These are phyloP conservation scores for Ctenodactylus gundi DNA, from an alignment of 2,113 vertebrate species.

Conservation along the genomic window DNA sequence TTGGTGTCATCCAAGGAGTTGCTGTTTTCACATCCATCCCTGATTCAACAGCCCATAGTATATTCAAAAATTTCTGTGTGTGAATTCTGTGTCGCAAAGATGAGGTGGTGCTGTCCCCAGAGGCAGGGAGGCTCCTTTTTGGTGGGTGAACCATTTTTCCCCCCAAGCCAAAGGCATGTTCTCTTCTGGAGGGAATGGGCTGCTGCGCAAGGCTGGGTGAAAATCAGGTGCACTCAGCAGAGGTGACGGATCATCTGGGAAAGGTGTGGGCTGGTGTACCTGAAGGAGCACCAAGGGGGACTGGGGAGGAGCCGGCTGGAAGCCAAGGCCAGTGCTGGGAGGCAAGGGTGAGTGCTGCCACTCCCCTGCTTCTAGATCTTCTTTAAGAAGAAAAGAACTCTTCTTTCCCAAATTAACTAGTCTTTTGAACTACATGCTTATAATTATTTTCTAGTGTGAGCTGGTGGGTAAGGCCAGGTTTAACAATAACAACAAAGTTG, in stretches of 20 bases:
- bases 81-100: background rate
- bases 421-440: no score
- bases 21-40: fast-evolving
- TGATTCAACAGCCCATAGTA: fast-evolving
- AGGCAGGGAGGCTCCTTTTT: background rate
- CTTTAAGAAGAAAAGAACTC: no score
- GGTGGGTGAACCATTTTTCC: no score
- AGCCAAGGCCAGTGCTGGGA: fast-evolving
- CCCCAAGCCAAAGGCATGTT: background rate
- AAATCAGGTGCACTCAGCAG: background rate
- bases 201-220: background rate
- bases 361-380: background rate
- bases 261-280: background rate
- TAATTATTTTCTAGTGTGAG: no score
- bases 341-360: no score
- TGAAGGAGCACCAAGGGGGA: background rate
- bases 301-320: background rate
- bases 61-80: background rate
- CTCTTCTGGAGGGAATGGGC: no score
- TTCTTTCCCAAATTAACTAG: no score
- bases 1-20: fast-evolving
- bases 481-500: no score
- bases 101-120: background rate
- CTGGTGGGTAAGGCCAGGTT: no score
- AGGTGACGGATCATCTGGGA: fast-evolving